A percentile compares a stretch with the other conserved stretches of the same genome.
Conservation (phyloP, 1,140 invertebrate species). For the Lucilia cuprina region DNA sequence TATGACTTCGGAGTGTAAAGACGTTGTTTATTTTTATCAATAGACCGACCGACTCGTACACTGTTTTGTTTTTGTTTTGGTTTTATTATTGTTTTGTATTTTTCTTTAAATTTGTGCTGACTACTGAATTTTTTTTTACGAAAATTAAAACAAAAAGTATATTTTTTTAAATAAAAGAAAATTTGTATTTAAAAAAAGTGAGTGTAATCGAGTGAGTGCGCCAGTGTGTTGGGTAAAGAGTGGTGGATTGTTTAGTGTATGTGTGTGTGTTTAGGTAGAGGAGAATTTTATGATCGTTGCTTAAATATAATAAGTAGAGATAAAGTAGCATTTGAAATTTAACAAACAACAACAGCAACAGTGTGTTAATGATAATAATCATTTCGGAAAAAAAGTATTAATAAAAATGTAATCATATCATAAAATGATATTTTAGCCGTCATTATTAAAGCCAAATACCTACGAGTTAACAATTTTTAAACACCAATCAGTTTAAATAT, state of each 20-base stretch:
- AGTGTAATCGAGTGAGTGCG: no score
- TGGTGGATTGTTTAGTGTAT: no score
- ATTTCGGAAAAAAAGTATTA: not conserved
- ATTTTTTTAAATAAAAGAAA: not conserved
- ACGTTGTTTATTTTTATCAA: not conserved
- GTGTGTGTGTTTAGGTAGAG: no score
- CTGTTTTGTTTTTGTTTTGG: not conserved
- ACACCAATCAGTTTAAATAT: not conserved
- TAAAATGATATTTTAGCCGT: not conserved
- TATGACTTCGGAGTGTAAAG: slow-evolving; percentile 1
- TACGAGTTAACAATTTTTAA: not conserved
- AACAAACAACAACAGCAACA: not conserved
- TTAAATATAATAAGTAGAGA: no score
- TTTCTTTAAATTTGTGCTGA: not conserved
- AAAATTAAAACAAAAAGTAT: not conserved
- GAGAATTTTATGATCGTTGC: no score
- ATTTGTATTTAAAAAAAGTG: not conserved
- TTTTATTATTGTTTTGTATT: not conserved
- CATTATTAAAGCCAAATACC: not conserved
- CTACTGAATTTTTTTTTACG: not conserved
- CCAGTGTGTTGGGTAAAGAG: no score
- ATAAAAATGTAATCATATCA: not conserved
- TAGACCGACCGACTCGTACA: no score
- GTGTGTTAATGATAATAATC: not conserved
- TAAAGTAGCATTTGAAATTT: not conserved